Percentiles rank a stretch among this genome's conserved stretches.
These are phyloP conservation scores for Pogonognathellus flavescens DNA, from an alignment of 1,140 invertebrate genomes.

Conservation along the genomic window DNA sequence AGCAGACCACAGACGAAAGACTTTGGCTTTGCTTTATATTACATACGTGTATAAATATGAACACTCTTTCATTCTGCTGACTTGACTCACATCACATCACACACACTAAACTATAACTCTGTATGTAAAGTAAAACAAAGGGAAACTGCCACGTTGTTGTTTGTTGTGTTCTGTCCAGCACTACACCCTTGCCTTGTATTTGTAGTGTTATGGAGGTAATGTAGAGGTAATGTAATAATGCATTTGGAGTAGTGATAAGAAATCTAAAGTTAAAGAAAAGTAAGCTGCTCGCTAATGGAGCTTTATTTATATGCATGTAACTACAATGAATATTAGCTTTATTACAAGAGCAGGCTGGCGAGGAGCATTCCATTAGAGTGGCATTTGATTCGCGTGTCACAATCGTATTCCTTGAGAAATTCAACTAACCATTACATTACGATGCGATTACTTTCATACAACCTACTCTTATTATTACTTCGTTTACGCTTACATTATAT, in stretches of 20 bases:
- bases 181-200: neutral
- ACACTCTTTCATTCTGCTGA: neutral
- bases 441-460: slow-evolving; percentile 39
- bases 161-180: neutral
- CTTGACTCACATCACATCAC: neutral
- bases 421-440: slow-evolving; percentile 49
- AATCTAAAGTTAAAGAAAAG: slow-evolving; percentile 43
- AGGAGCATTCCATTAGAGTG: slow-evolving; percentile 53
- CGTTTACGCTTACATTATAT: slow-evolving; percentile 44
- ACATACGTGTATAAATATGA: neutral
- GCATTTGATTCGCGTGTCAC: slow-evolving; percentile 52
- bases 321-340: slow-evolving; percentile 44
- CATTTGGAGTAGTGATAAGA: slow-evolving; percentile 16
- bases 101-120: too few species aligned
- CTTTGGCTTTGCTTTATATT: neutral
- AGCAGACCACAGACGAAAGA: neutral
- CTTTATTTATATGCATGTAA: slow-evolving; percentile 55
- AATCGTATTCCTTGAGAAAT: slow-evolving; percentile 48
- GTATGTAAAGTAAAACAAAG: neutral
- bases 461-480: slow-evolving; percentile 40
- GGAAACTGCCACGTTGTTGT: neutral
- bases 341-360: slow-evolving; percentile 30
- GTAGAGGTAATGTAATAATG: slow-evolving; percentile 38
- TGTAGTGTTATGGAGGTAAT: slow-evolving; percentile 27
- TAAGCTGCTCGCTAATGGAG: slow-evolving; percentile 46